A percentile compares a stretch with the other conserved stretches of the same genome.
Conservation (phyloP, 2,113 vertebrate species). For the Channa argus region DNA sequence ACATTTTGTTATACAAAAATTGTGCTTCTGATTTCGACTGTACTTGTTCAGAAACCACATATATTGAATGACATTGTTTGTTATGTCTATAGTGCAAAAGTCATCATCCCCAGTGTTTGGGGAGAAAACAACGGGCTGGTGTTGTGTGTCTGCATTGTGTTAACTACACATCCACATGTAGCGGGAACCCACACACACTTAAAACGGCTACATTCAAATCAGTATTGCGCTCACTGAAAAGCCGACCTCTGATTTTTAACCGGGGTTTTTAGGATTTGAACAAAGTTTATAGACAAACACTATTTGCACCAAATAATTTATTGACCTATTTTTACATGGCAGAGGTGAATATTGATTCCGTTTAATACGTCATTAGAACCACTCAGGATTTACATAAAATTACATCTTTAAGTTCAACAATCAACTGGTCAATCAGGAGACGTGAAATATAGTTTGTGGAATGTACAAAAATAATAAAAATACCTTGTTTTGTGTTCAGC, state of each 20-base stretch:
- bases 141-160: too few species aligned
- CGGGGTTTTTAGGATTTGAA: too few species aligned
- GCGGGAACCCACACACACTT: too few species aligned
- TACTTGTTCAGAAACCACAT: background rate
- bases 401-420: slow-evolving; percentile 51
- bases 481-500: too few species aligned
- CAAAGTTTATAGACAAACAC: background rate
- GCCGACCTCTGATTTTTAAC: too few species aligned
- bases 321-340: slow-evolving; percentile 54
- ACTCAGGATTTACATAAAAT: slow-evolving; percentile 50
- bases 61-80: too few species aligned
- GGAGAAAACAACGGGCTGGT: too few species aligned
- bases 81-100: too few species aligned
- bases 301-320: slow-evolving; percentile 67
- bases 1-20: slow-evolving; percentile 40
- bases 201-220: too few species aligned
- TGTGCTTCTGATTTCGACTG: slow-evolving; percentile 1
- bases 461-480: slow-evolving; percentile 44
- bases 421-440: slow-evolving; percentile 57
- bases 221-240: too few species aligned
- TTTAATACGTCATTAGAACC: slow-evolving; percentile 53
- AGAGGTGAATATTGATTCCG: slow-evolving; percentile 49
- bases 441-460: background rate
- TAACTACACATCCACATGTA: too few species aligned
- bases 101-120: too few species aligned